Evolutionary conservation across 92 coral and sea anemone species (phyloP), one percentile per base, ranked within the genome.

Genomic region (Pocillopora meandrina): DNA sequence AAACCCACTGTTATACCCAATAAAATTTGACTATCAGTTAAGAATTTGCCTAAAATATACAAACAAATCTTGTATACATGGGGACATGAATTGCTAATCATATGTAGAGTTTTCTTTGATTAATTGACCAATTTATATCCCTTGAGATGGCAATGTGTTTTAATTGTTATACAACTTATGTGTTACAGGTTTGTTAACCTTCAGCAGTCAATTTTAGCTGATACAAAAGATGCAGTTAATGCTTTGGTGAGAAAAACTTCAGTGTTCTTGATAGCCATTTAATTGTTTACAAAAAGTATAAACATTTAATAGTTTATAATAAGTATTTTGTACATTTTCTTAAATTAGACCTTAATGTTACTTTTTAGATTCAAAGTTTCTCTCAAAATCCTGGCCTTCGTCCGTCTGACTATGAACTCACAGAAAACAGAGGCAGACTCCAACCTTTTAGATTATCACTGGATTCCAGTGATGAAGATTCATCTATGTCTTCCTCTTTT

Each of bases 381-480:
- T 90, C 93, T 57, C 92, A 91, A 74, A 90, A 90, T 58, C 93
- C 95, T 49, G 74, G 88, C 34, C 93, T 92, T 14, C 91, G 91
- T 35, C 82, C 88, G 83, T 78, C 91, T 75, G 98, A 94, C 68
- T 90, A 86, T 82, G 98, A 94, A 74, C 84, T 94, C 63, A 82
- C 93, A 84, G 98, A 90, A 75, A 85, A 90, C 91, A 91, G 87
- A 76, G 82, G 82, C 17, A 62, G 83, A 26, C 34, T 77, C 26
- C 95, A 90, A 9, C 57, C 91, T 14, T 80, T 90, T 59, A 85
- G 90, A 82, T 78, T 91, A 34, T 91, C 98, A 2, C 87, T 92
- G 68, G 99, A 96, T 70, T 91, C 94, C 12, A 95, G 95, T 86
- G 99, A 96, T 79, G 99, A 96, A 71, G 99, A 96, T 72, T 96